Evolutionary conservation across 2,888 invertebrate species (phyloP).

Genomic region (Agriopis aurantiaria): DNA sequence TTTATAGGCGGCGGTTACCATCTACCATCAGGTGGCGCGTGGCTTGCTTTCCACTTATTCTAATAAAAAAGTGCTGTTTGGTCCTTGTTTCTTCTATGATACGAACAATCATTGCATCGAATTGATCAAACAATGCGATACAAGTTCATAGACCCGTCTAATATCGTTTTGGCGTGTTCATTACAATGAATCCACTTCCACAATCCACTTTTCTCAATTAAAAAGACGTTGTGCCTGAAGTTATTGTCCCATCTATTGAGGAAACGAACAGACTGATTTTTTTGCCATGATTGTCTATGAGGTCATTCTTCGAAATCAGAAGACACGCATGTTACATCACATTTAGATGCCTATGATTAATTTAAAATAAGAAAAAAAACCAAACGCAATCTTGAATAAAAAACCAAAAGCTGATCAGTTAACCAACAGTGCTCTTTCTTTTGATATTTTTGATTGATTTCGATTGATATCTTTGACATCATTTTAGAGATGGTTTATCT

Average conservation of each 20-base stretch:
- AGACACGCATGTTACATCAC: neutral
- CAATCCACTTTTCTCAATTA: conserved; percentile 23
- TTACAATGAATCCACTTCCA: too few relatives aligned
- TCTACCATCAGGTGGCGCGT: too few relatives aligned
- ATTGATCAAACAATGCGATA: neutral
- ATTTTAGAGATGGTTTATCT: too few relatives aligned
- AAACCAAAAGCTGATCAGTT: neutral
- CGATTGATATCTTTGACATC: too few relatives aligned
- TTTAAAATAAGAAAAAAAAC: neutral
- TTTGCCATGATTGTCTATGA: conserved; percentile 5
- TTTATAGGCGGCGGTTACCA: too few relatives aligned
- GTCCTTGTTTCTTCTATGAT: too few relatives aligned
- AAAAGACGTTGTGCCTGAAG: conserved; percentile 14
- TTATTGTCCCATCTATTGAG: conserved; percentile 18
- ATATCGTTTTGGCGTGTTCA: conserved; percentile 12
- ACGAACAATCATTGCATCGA: too few relatives aligned
- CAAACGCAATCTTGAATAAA: neutral
- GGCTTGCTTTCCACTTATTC: too few relatives aligned
- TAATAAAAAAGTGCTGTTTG: too few relatives aligned
- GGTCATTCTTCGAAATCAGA: conserved; percentile 14
- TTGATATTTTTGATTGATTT: too few relatives aligned
- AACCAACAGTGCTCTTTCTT: neutral
- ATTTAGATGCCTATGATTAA: neutral
- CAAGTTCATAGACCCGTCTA: conserved; percentile 22
- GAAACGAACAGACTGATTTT: neutral